Conservation (phyloP, 2,113 vertebrate genomes). For the Gallinago undulata region DNA sequence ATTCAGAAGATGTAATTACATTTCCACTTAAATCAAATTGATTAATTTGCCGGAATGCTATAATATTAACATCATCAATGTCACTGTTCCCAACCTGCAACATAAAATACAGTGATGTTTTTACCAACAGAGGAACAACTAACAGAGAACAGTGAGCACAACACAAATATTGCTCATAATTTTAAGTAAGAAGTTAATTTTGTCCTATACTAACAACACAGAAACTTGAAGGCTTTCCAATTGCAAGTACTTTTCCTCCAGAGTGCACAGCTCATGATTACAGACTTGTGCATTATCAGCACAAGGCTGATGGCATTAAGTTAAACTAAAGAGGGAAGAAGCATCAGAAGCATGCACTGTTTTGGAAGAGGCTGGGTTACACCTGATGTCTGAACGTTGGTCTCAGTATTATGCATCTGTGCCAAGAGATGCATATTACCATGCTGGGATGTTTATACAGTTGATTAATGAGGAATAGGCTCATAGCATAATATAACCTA, state of each 20-base stretch:
- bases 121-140: not conserved
- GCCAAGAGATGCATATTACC: not conserved
- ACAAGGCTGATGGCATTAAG: not conserved
- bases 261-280: not conserved
- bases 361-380: not conserved
- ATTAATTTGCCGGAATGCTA: slow-evolving; percentile 96
- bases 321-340: not conserved
- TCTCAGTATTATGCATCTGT: not conserved
- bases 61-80: slow-evolving; percentile 92
- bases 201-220: not conserved
- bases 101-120: not conserved
- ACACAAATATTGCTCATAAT: not conserved
- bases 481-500: not conserved
- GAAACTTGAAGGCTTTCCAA: not conserved
- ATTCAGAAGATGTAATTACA: slow-evolving; percentile 89
- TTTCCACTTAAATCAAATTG: slow-evolving; percentile 98
- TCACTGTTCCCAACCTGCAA: slow-evolving; percentile 88
- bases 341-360: not conserved
- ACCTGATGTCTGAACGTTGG: not conserved
- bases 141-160: not conserved
- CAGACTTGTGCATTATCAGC: not conserved
- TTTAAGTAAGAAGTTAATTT: not conserved
- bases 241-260: not conserved
- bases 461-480: not conserved
- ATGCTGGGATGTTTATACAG: not conserved